These are phyloP conservation scores for Zaprionus nigranus DNA, from an alignment of 1,140 invertebrate genomes.

Conservation along the genomic window DNA sequence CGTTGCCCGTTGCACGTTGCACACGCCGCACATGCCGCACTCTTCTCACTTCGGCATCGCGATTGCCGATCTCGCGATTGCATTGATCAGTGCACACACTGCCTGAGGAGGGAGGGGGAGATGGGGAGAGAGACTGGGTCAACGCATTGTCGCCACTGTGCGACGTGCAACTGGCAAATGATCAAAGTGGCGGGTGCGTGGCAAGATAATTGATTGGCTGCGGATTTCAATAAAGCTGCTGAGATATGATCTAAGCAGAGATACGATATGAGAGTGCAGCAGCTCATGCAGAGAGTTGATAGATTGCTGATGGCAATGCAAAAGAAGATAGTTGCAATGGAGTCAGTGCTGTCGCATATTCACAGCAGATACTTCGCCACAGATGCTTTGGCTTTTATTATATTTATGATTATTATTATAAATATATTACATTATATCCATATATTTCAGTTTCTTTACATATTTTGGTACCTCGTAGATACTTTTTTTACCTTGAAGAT, in stretches of 20 bases:
- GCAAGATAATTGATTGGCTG: constrained; percentile 42
- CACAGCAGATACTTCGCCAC: neutral
- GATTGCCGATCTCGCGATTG: constrained; percentile 58
- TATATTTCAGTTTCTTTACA: too few relatives aligned
- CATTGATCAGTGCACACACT: constrained; percentile 52
- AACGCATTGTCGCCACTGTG: constrained; percentile 63
- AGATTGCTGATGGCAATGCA: neutral
- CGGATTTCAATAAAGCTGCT: constrained; percentile 1
- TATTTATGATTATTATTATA: too few relatives aligned
- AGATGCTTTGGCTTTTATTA: neutral
- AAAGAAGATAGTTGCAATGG: too few relatives aligned
- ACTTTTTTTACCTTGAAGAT: too few relatives aligned
- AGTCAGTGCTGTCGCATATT: neutral
- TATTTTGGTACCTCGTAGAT: too few relatives aligned
- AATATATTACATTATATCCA: too few relatives aligned
- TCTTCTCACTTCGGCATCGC: constrained; percentile 10
- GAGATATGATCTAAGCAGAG: neutral
- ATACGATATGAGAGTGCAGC: neutral
- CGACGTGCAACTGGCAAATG: constrained; percentile 40
- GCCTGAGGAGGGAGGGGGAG: neutral
- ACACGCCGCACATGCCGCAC: neutral
- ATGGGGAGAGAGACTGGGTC: too few relatives aligned
- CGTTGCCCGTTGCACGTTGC: constrained; percentile 13
- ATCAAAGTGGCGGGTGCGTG: constrained; percentile 46
- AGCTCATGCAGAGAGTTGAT: neutral